A percentile compares a stretch with the other conserved stretches of the same genome.
Conservation (phyloP, 2,888 invertebrate species). For the Spatulosminthurus flaviceps region DNA sequence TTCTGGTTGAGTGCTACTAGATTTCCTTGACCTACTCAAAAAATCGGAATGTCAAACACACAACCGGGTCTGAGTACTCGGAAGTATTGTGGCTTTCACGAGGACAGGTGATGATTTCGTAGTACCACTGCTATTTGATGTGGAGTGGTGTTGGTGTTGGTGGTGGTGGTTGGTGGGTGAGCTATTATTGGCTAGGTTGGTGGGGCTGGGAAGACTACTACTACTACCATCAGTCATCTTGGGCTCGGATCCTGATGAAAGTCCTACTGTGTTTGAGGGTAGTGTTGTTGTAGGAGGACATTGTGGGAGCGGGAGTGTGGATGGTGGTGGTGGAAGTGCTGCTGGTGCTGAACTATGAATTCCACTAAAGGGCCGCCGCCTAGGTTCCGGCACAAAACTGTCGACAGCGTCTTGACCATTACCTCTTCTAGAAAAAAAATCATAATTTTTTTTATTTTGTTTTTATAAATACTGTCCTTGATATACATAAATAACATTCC, state of each 20-base stretch:
- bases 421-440: constrained; percentile 22
- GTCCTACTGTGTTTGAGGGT: constrained; percentile 18
- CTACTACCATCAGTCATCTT: not conserved
- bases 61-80: constrained; percentile 47
- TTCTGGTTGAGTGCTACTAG: not conserved
- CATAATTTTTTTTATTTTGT: no score
- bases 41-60: constrained; percentile 51
- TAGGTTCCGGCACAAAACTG: constrained; percentile 10
- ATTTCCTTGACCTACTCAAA: constrained; percentile 31
- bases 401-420: constrained; percentile 41
- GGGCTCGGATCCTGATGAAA: not conserved
- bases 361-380: constrained; percentile 47
- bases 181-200: constrained; percentile 27
- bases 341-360: constrained; percentile 21
- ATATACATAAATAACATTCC: no score
- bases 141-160: no score
- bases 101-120: constrained; percentile 35
- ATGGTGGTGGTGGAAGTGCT: not conserved
- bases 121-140: not conserved
- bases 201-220: constrained; percentile 1
- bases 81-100: constrained; percentile 31
- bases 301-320: not conserved
- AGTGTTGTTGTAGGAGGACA: not conserved
- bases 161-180: constrained; percentile 21
- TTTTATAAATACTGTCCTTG: no score